phyloP scores from a whole-genome alignment of 2,797 vertebrate species.

The Anniella stebbinsi region DNA sequence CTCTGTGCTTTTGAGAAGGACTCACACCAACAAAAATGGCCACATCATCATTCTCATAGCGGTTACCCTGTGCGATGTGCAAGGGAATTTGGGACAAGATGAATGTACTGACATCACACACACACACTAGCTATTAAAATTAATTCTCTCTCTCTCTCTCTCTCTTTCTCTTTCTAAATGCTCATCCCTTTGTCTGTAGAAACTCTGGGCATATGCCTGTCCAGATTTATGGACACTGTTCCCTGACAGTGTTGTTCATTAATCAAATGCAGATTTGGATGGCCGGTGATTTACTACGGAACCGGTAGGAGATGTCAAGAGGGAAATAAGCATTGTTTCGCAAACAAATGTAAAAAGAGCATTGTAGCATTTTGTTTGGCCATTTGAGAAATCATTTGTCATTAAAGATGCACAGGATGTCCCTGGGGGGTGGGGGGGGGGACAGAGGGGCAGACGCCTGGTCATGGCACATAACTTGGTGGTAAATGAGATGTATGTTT shows the following conservation, averaged over 20 bases:
- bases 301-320: conserved; percentile 23
- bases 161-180: background rate
- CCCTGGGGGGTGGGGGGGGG: background rate
- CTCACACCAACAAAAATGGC: background rate
- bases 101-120: too few species aligned
- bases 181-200: conserved; percentile 33
- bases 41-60: background rate
- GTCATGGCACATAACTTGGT: background rate
- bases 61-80: too few species aligned
- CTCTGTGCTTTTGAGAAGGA: background rate
- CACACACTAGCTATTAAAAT: too few species aligned
- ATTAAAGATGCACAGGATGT: conserved; percentile 8
- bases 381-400: conserved; percentile 35
- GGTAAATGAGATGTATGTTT: conserved; percentile 13
- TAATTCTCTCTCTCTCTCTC: background rate
- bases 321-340: conserved; percentile 44
- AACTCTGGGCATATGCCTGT: conserved; percentile 19
- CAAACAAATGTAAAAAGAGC: background rate
- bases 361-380: conserved; percentile 31
- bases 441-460: too few species aligned
- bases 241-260: conserved; percentile 23
- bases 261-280: conserved; percentile 57
- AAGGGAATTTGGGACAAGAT: too few species aligned
- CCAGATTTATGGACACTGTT: conserved; percentile 54
- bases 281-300: conserved; percentile 49